Evolutionary conservation across 2,888 invertebrate species (phyloP), one percentile per base, ranked within the genome.

Genomic region (Crossocerus cetratus): DNA sequence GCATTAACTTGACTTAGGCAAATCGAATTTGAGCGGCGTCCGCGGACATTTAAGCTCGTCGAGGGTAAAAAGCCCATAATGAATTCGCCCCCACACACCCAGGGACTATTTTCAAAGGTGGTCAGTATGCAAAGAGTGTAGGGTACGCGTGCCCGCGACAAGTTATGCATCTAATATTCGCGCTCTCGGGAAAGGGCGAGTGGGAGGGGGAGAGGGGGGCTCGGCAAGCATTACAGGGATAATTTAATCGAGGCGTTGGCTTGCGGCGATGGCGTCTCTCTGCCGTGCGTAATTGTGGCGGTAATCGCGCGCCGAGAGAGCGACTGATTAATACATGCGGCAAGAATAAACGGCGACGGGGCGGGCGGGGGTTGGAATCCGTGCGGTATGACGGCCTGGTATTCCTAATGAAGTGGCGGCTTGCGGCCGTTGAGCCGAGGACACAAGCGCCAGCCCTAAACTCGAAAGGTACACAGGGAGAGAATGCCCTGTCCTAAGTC

Each of bases 181-280:
- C 74, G 57, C 66, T 72, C 54, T 45, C 60, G 63, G 60, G 68
- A 60, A 63, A 65, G 65, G 53, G n/a, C 49, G n/a, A 16, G 49
- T 16, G 16, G n/a, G 69, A 53, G 64, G 70, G 68, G 11, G 32
- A 4, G 3, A 32, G 4, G 2, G 32, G 8, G 32, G 32, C 32
- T 74, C 58, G 56, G 56, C 62, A 69, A 77, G 78, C 49, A 79
- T 81, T 77, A 72, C 74, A 54, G 57, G 54, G 71, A 77, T 75
- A 75, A 81, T 81, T 81, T 78, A 70, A 78, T 80, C 65, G 71
- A 44, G 59, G 55, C 13, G 20, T 32, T 32, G 32, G 32, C 8
- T 32, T 32, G 32, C 32, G 32, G 8, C 63, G 49, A 32, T 56
- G 44, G 57, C 55, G 53, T 32, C 32, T 32, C 32, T 32, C 68